Percentiles rank a stretch among this genome's conserved stretches.
These are phyloP conservation scores for Incurvaria masculella DNA, from an alignment of 2,888 invertebrate genomes.

Conservation along the genomic window DNA sequence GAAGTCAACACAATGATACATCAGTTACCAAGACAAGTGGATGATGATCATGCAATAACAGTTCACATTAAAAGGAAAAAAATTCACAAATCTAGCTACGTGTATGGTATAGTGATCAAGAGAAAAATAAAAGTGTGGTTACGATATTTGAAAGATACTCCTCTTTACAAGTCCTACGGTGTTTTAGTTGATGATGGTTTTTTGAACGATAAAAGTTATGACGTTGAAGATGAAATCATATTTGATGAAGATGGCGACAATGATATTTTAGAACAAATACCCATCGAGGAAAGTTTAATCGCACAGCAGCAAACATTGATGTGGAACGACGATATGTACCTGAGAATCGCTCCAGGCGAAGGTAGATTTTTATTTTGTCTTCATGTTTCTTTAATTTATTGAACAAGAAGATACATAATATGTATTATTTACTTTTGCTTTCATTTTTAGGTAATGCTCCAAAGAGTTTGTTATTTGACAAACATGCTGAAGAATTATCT, in stretches of 20 bases:
- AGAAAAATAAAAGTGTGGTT: constrained; percentile 18
- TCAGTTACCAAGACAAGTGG: constrained; percentile 15
- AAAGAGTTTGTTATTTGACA: constrained; percentile 22
- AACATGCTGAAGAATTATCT: constrained; percentile 28
- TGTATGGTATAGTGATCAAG: constrained; percentile 18
- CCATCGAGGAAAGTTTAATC: constrained; percentile 17
- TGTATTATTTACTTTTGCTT: neutral
- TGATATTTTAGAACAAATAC: constrained; percentile 13
- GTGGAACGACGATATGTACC: constrained; percentile 19
- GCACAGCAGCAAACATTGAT: constrained; percentile 19
- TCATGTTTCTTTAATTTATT: constrained; percentile 7
- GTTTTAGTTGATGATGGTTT: constrained; percentile 15
- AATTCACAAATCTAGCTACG: constrained; percentile 19
- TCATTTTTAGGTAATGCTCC: constrained; percentile 7
- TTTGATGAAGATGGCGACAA: constrained; percentile 12
- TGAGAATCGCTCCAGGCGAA: constrained; percentile 15
- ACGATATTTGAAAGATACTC: constrained; percentile 14
- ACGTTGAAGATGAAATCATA: constrained; percentile 11
- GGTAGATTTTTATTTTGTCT: neutral
- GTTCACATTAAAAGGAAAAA: constrained; percentile 20
- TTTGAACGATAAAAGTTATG: constrained; percentile 4
- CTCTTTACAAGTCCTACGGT: constrained; percentile 12
- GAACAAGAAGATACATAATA: constrained; percentile 9
- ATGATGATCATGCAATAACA: constrained; percentile 20
- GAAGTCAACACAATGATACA: constrained; percentile 18